Percentiles rank a stretch among this genome's conserved stretches.
Conservation (phyloP, 1,140 invertebrate genomes). For the Pogonomyrmex barbatus region DNA sequence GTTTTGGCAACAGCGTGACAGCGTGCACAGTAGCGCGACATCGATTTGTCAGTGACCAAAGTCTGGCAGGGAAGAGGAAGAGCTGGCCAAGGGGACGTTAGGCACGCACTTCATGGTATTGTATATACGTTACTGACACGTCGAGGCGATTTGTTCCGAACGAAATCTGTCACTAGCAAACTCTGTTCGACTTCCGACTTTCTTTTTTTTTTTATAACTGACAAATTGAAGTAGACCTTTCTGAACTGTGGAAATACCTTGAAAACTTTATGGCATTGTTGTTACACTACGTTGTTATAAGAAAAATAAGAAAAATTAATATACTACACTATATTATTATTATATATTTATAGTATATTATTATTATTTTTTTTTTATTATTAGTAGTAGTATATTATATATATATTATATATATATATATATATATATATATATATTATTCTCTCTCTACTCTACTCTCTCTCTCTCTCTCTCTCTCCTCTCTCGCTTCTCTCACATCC, state of each 20-base stretch:
- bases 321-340: too few relatives aligned
- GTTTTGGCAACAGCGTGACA: slow-evolving; percentile 78
- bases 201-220: background rate
- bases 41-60: slow-evolving; percentile 78
- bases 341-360: too few relatives aligned
- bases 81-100: background rate
- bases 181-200: background rate
- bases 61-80: slow-evolving; percentile 32
- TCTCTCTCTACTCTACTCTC: too few relatives aligned
- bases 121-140: slow-evolving; percentile 71
- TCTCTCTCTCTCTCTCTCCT: slow-evolving; percentile 15
- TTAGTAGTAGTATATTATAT: too few relatives aligned
- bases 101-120: slow-evolving; percentile 55
- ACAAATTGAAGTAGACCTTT: background rate
- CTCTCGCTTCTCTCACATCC: slow-evolving; percentile 8
- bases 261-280: background rate
- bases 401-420: too few relatives aligned
- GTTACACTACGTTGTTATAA: too few relatives aligned
- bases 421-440: too few relatives aligned
- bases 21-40: slow-evolving; percentile 66
- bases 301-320: background rate
- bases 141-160: slow-evolving; percentile 69
- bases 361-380: too few relatives aligned
- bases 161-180: slow-evolving; percentile 33
- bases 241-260: background rate